Evolutionary conservation across 2,888 invertebrate species (phyloP).

Genomic region (Aplocera efformata): DNA sequence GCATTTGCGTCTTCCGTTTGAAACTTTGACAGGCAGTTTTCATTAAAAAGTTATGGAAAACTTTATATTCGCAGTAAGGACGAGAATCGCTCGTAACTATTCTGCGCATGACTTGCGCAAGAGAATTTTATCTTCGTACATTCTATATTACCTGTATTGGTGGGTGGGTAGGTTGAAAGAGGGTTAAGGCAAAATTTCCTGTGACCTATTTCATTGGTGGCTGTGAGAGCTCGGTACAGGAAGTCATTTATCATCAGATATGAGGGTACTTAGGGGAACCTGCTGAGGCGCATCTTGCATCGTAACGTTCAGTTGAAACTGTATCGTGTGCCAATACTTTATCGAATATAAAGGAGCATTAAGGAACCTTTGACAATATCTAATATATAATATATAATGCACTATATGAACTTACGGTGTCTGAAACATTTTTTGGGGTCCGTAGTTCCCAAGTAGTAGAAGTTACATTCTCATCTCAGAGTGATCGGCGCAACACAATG

Average conservation of each 20-base stretch:
- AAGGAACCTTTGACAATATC: too few relatives aligned
- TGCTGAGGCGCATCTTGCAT: conserved; percentile 18
- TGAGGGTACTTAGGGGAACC: conserved; percentile 26
- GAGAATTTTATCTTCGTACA: conserved; percentile 40
- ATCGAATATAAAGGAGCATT: too few relatives aligned
- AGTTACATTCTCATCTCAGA: too few relatives aligned
- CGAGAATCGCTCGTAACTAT: conserved; percentile 36
- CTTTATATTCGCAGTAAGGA: conserved; percentile 39
- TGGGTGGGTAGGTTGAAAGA: conserved; percentile 25
- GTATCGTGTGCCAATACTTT: background rate
- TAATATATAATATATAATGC: too few relatives aligned
- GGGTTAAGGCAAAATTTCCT: conserved; percentile 53
- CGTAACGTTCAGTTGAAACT: conserved; percentile 10
- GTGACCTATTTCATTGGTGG: conserved; percentile 56
- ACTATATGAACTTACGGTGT: too few relatives aligned
- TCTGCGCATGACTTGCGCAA: conserved; percentile 71
- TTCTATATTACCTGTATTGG: conserved; percentile 24
- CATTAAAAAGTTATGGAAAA: conserved; percentile 44
- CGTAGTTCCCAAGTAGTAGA: too few relatives aligned
- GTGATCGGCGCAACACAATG: too few relatives aligned
- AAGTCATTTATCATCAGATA: conserved; percentile 38
- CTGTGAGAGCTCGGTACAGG: conserved; percentile 29
- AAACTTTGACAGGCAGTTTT: conserved; percentile 34
- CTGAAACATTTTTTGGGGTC: too few relatives aligned
- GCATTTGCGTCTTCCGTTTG: conserved; percentile 24